Conservation (phyloP, 2,113 vertebrate species). For the Oxyura jamaicensis region DNA sequence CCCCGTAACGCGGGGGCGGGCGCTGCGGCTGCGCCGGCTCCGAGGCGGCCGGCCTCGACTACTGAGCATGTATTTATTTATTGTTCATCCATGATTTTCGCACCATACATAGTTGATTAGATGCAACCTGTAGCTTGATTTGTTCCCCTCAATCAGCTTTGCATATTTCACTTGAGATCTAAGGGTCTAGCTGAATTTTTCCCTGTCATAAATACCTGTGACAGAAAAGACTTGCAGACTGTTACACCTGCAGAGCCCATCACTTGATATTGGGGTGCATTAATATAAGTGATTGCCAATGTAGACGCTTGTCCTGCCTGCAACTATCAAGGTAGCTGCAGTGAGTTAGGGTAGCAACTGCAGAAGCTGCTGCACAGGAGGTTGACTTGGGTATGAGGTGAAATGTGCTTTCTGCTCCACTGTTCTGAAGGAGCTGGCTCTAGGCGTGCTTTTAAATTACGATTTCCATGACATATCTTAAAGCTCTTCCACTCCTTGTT, state of each 20-base stretch:
- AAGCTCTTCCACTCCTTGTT: background rate
- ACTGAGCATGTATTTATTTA: background rate
- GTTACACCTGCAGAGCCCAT: background rate
- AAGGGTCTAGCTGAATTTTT: background rate
- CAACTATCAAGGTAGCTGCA: background rate
- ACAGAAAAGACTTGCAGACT: background rate
- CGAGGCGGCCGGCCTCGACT: too few species aligned
- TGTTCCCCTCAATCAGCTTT: background rate
- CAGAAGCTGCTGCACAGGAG: background rate
- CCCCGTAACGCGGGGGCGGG: too few species aligned
- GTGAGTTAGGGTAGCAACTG: background rate
- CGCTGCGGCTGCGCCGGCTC: too few species aligned
- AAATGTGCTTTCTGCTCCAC: fast-evolving
- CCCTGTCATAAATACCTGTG: background rate
- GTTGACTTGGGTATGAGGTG: background rate
- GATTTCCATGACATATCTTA: background rate
- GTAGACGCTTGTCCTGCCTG: background rate
- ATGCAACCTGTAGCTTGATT: background rate
- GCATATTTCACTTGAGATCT: background rate
- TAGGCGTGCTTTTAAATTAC: background rate
- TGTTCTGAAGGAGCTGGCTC: background rate
- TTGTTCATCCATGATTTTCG: slow-evolving; percentile 3
- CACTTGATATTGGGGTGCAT: fast-evolving
- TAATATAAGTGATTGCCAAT: background rate
- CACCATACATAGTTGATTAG: background rate